phyloP scores from a whole-genome alignment of 2,797 vertebrate species.

The Meda fulgida region DNA sequence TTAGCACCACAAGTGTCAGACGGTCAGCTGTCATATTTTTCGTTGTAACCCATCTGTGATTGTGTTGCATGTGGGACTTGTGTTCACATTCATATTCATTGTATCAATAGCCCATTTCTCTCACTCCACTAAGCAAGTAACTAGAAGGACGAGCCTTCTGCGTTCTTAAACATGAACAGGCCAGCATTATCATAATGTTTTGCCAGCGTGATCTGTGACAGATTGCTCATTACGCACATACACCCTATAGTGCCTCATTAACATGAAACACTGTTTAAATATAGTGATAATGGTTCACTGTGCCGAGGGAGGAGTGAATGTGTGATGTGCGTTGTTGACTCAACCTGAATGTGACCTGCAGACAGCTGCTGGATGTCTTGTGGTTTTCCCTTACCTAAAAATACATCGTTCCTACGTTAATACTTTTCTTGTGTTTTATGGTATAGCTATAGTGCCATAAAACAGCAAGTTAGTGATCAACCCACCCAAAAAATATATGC shows the following conservation, averaged over 20 bases:
- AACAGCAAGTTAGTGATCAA: neutral
- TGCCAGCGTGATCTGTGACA: constrained; percentile 32
- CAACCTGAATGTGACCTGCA: constrained; percentile 44
- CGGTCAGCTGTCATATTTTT: constrained; percentile 21
- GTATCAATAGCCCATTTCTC: constrained; percentile 8
- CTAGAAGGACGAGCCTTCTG: neutral
- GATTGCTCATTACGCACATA: constrained; percentile 41
- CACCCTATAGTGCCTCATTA: constrained; percentile 43
- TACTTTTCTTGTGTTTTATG: neutral
- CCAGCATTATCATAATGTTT: constrained; percentile 47
- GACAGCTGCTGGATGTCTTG: constrained; percentile 36
- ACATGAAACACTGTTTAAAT: constrained; percentile 39
- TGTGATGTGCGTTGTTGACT: constrained; percentile 32
- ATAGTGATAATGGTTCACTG: constrained; percentile 27
- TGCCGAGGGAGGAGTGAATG: constrained; percentile 6
- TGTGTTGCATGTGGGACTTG: neutral
- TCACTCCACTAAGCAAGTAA: constrained; percentile 20
- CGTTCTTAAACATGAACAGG: constrained; percentile 19
- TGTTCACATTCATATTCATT: neutral
- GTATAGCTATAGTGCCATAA: neutral
- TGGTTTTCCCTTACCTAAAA: constrained; percentile 10
- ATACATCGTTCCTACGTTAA: neutral
- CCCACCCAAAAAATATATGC: neutral
- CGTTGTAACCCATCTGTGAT: neutral
- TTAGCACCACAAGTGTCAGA: constrained; percentile 22